These are phyloP conservation scores for Philopotamus ludificatus DNA, from an alignment of 1,140 invertebrate species.

Conservation along the genomic window DNA sequence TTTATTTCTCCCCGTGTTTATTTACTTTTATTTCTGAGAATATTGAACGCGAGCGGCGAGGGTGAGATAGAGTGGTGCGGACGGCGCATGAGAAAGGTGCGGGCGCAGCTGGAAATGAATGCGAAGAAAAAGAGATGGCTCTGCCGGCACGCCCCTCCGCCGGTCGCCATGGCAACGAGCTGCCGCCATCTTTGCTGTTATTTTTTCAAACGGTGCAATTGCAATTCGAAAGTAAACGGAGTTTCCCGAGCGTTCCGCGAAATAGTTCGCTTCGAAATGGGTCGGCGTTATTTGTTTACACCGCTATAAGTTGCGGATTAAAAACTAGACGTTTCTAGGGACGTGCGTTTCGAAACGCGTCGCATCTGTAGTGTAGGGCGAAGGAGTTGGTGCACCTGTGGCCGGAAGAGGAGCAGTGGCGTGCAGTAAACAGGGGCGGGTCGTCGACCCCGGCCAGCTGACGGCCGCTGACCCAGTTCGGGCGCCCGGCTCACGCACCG, in stretches of 20 bases:
- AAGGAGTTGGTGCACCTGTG: not conserved
- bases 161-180: constrained; percentile 45
- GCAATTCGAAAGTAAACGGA: not conserved
- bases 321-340: no score
- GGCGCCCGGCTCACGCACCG: not conserved
- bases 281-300: not conserved
- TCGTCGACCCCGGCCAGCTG: not conserved
- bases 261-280: not conserved
- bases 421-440: not conserved
- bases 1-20: no score
- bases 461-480: constrained; percentile 26
- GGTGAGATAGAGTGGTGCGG: not conserved
- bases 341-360: no score
- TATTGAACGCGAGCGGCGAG: constrained; percentile 1
- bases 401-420: constrained; percentile 3
- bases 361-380: constrained; percentile 2
- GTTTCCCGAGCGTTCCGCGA: not conserved
- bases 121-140: constrained; percentile 16
- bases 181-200: constrained; percentile 47
- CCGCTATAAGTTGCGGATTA: no score
- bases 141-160: constrained; percentile 43
- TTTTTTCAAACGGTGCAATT: constrained; percentile 22
- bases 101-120: not conserved
- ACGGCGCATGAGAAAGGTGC: constrained; percentile 15
- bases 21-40: no score